A percentile compares a stretch with the other conserved stretches of the same genome.
Conservation (phyloP, 2,888 invertebrate genomes). For the Drosophila flavopinicola region DNA sequence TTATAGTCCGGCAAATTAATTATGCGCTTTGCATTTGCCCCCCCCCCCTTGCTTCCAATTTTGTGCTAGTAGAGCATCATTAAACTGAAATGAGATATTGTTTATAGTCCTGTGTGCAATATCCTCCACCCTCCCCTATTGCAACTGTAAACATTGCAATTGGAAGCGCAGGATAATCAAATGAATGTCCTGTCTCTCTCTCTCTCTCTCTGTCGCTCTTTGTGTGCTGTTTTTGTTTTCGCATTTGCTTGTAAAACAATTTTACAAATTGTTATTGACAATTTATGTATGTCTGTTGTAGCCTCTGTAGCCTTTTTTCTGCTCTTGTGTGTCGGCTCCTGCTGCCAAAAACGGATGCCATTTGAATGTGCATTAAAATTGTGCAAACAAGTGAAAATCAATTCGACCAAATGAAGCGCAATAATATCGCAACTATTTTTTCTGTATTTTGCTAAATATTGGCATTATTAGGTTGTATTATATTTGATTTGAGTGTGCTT, state of each 20-base stretch:
- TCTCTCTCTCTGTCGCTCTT: slow-evolving; percentile 1
- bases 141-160: slow-evolving; percentile 63
- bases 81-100: slow-evolving; percentile 70
- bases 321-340: slow-evolving; percentile 1
- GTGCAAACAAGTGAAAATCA: slow-evolving; percentile 67
- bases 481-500: background rate
- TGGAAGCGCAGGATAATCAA: slow-evolving; percentile 60
- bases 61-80: slow-evolving; percentile 65
- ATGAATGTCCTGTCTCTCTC: slow-evolving; percentile 42
- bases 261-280: slow-evolving; percentile 78
- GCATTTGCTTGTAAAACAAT: slow-evolving; percentile 63
- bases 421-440: slow-evolving; percentile 48
- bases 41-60: slow-evolving; percentile 8
- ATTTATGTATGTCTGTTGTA: slow-evolving; percentile 70
- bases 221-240: slow-evolving; percentile 44
- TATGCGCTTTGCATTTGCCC: slow-evolving; percentile 64
- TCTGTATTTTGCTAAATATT: slow-evolving; percentile 36
- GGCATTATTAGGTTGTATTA: slow-evolving; percentile 39
- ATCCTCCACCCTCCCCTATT: slow-evolving; percentile 3
- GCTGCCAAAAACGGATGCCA: slow-evolving; percentile 38
- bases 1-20: slow-evolving; percentile 63
- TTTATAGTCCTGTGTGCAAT: slow-evolving; percentile 33
- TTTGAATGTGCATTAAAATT: slow-evolving; percentile 50
- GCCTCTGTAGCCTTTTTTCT: slow-evolving; percentile 20
- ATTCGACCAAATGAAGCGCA: slow-evolving; percentile 67